Evolutionary conservation across 2,113 vertebrate species (phyloP), one percentile per base, ranked within the genome.

Genomic region (Zapus hudsonius): DNA sequence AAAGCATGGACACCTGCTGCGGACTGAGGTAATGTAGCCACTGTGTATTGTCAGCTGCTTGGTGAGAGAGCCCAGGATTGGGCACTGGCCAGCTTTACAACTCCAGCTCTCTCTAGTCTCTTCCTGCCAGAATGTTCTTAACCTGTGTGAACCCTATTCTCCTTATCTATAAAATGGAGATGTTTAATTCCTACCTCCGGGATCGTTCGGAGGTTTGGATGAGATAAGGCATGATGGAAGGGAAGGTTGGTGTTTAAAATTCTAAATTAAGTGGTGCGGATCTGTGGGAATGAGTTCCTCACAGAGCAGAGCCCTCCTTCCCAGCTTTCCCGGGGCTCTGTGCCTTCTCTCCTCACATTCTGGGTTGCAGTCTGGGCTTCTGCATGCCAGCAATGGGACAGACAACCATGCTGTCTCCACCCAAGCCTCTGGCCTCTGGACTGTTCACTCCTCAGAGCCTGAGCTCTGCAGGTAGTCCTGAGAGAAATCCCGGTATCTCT

Each of bases 151-250:
- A 86, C 87, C 36, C 91, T 66, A 40, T 94, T 96, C 75, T 78
- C 64, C 91, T 96, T 91, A 92, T 95, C 95, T 95, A 1, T 91
- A 84, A 89, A 89, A 92, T 17, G 59, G 91, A 90, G 91, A 55
- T 25, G 73, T 87, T 16, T 82, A 81, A 95, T 94, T 91, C 89
- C 90, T 90, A 70, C 76, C 76, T 95, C 76, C 7, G 47, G 72
- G 67, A 52, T 84, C 74, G 57, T 84, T 59, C 29, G 36, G 63
- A 83, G 73, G 84, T 80, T 59, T 73, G 72, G 66, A 55, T 25
- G 84, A 89, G 94, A 96, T 92, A 78, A 94, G 22, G 1, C 12
- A 1, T n/a, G 63, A 61, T 78, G 57, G 83, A 90, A 89, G 83
- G 29, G 67, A 63, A 19, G 0, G 5, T 38, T n/a, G 40, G 67